Conservation (phyloP, 2,113 vertebrate species). For the Jacana jacana region DNA sequence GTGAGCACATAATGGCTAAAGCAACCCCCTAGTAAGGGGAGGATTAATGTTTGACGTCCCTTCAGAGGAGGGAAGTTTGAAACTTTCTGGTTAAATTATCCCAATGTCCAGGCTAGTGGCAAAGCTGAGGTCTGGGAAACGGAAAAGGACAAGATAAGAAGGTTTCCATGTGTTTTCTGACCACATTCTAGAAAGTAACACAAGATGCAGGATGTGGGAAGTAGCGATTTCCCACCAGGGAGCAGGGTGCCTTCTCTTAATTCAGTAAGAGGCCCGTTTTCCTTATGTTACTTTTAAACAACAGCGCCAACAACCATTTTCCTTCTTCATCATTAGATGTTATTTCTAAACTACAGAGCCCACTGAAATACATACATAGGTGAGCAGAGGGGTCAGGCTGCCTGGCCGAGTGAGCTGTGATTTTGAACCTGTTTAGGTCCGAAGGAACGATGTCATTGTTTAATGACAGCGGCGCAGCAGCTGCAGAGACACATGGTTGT, state of each 20-base stretch:
- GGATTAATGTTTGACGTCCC: background rate
- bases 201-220: background rate
- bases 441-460: background rate
- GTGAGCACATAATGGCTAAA: background rate
- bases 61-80: background rate
- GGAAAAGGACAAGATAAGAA: background rate
- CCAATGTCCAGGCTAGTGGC: background rate
- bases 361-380: background rate
- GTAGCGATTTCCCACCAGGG: background rate
- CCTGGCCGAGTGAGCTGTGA: background rate
- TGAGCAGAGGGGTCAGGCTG: background rate
- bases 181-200: background rate
- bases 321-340: too few species aligned
- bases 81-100: background rate
- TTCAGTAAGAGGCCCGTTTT: background rate
- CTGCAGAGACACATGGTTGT: background rate
- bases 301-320: background rate
- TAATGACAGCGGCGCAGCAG: background rate
- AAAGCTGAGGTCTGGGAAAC: background rate
- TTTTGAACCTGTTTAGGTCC: background rate
- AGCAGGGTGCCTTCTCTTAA: background rate
- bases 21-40: background rate
- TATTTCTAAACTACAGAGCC: background rate
- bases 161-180: background rate
- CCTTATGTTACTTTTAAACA: background rate